phyloP scores from a whole-genome alignment of 92 coral and sea anemone genomes.

The Galaxea fascicularis region DNA sequence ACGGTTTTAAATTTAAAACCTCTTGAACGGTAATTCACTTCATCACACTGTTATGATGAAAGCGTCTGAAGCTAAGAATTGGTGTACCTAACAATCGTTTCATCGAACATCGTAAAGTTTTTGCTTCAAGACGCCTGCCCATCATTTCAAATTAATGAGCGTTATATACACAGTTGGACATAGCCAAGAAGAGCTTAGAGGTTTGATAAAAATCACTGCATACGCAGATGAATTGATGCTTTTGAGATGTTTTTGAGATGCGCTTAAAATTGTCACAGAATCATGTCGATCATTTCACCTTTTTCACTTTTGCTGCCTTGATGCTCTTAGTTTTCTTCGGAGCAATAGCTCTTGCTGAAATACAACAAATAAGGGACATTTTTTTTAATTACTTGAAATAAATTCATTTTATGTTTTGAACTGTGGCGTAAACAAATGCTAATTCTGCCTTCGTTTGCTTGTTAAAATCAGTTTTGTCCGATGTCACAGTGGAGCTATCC shows the following conservation, averaged over 20 bases:
- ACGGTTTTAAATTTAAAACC: neutral
- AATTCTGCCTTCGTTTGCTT: neutral
- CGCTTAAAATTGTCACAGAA: no score
- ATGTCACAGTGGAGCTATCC: no score
- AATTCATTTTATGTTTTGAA: no score
- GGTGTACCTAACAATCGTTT: no score
- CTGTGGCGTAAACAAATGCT: neutral
- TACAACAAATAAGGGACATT: neutral
- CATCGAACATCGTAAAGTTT: neutral
- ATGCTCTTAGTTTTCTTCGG: slow-evolving; percentile 73
- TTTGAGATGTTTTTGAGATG: neutral
- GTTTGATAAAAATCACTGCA: neutral
- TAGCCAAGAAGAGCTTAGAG: neutral
- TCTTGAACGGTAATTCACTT: neutral
- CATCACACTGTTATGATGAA: neutral
- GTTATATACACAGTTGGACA: neutral
- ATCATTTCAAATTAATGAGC: slow-evolving; percentile 8
- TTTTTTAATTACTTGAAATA: neutral
- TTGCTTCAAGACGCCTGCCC: neutral
- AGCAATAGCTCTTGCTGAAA: slow-evolving; percentile 68
- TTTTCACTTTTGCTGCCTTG: slow-evolving; percentile 76
- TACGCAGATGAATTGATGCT: neutral
- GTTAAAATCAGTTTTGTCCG: no score
- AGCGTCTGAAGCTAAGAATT: neutral
- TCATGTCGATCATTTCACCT: slow-evolving; percentile 45